phyloP scores from a whole-genome alignment of 2,888 invertebrate species.

The Norana najaformis region DNA sequence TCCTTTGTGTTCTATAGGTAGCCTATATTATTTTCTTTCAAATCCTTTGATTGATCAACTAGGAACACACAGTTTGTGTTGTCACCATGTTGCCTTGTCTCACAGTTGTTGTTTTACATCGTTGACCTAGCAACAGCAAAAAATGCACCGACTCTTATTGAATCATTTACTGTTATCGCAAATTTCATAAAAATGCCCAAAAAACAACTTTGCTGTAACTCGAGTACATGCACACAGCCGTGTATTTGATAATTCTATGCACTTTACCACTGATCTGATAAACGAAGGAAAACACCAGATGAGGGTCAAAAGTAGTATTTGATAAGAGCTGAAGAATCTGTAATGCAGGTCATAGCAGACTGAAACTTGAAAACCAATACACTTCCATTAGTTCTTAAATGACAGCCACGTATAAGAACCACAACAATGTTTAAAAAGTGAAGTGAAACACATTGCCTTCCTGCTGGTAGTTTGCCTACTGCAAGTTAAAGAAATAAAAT shows the following conservation, averaged over 20 bases:
- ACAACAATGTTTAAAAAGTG: not conserved
- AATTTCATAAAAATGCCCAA: not conserved
- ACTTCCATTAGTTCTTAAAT: not conserved
- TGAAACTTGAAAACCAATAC: not conserved
- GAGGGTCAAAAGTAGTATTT: too few species aligned
- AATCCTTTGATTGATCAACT: not conserved
- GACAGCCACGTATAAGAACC: not conserved
- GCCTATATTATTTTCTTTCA: not conserved
- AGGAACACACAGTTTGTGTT: conserved; percentile 54
- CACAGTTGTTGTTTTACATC: conserved; percentile 56
- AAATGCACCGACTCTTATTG: conserved; percentile 36
- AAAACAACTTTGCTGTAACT: too few species aligned
- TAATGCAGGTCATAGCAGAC: not conserved
- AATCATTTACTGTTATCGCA: not conserved
- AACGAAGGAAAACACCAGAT: too few species aligned
- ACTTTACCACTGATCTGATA: too few species aligned
- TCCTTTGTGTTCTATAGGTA: not conserved
- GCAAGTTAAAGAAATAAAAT: too few species aligned
- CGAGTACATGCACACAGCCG: too few species aligned
- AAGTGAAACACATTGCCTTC: not conserved
- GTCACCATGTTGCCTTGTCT: conserved; percentile 55
- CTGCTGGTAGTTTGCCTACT: too few species aligned
- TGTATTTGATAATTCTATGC: not conserved
- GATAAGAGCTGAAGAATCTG: not conserved
- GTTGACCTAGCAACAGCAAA: conserved; percentile 47